Evolutionary conservation across 2,113 vertebrate species (phyloP).

Genomic region (Labeo rohita): DNA sequence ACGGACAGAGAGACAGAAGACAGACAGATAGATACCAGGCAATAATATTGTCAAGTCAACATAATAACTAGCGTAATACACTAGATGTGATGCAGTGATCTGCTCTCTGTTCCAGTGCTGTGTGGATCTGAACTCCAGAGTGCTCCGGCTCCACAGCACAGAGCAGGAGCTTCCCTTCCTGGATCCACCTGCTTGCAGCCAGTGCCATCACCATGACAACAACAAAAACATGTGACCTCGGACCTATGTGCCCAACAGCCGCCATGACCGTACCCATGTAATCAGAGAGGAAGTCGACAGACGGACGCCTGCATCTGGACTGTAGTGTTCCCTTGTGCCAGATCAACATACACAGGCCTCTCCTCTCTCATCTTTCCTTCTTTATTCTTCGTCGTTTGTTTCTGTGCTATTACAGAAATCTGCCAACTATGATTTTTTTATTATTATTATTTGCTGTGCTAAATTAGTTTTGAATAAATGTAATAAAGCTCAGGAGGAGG

Average conservation of each 20-base stretch:
- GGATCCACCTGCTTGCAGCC: conserved; percentile 64
- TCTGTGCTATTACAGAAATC: conserved; percentile 59
- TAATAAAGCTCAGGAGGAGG: conserved; percentile 21
- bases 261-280: neutral
- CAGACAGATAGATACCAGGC: no score
- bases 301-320: conserved; percentile 17
- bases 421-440: conserved; percentile 55
- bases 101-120: conserved; percentile 78
- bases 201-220: conserved; percentile 72
- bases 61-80: neutral
- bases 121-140: conserved; percentile 82
- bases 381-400: conserved; percentile 68
- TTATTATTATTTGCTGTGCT: conserved; percentile 40
- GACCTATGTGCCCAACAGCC: conserved; percentile 20
- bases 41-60: neutral
- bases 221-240: conserved; percentile 77
- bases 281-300: conserved; percentile 36
- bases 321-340: conserved; percentile 22
- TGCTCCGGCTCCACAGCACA: conserved; percentile 78
- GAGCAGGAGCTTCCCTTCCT: conserved; percentile 87
- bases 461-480: conserved; percentile 57
- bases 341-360: conserved; percentile 10
- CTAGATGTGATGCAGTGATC: neutral
- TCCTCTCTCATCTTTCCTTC: conserved; percentile 38
- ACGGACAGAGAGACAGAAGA: neutral